Evolutionary conservation across 2,797 vertebrate species (phyloP).

Genomic region (Melanogrammus aeglefinus): DNA sequence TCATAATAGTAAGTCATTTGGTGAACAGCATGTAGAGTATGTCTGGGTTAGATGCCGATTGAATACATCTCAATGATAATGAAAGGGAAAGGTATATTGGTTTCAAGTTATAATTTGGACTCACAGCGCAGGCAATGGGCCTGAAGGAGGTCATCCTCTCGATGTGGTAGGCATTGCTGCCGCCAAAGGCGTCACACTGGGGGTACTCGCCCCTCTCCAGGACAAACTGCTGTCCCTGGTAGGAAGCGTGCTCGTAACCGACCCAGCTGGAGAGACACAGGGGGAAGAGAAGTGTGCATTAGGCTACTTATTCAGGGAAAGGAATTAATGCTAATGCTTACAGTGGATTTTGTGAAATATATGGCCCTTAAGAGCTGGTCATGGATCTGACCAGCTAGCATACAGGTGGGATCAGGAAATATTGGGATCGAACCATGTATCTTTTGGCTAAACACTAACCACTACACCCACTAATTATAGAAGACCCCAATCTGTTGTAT

Average conservation of each 20-base stretch:
- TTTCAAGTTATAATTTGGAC: slow-evolving; percentile 42
- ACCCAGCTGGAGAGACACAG: slow-evolving; percentile 81
- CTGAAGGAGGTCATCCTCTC: slow-evolving; percentile 92
- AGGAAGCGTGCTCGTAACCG: slow-evolving; percentile 92
- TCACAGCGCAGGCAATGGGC: slow-evolving; percentile 86
- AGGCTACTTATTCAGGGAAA: not conserved
- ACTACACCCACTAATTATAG: not conserved
- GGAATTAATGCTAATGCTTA: not conserved
- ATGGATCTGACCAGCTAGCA: not conserved
- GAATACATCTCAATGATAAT: not conserved
- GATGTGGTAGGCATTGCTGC: slow-evolving; percentile 85
- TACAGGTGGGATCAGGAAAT: not conserved
- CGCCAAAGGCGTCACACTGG: slow-evolving; percentile 92
- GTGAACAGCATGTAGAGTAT: not conserved
- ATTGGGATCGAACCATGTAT: not conserved
- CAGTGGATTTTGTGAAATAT: not conserved
- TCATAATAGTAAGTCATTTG: not conserved
- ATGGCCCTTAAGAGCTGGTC: not conserved
- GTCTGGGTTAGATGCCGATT: too few relatives aligned
- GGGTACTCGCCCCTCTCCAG: slow-evolving; percentile 97
- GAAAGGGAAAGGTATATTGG: not conserved
- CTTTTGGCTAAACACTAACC: not conserved
- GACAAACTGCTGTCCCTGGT: slow-evolving; percentile 94
- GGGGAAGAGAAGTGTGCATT: not conserved
- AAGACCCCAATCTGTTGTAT: not conserved